Evolutionary conservation across 2,888 invertebrate genomes (phyloP), one percentile per base, ranked within the genome.

Genomic region (Aporophyla nigra): DNA sequence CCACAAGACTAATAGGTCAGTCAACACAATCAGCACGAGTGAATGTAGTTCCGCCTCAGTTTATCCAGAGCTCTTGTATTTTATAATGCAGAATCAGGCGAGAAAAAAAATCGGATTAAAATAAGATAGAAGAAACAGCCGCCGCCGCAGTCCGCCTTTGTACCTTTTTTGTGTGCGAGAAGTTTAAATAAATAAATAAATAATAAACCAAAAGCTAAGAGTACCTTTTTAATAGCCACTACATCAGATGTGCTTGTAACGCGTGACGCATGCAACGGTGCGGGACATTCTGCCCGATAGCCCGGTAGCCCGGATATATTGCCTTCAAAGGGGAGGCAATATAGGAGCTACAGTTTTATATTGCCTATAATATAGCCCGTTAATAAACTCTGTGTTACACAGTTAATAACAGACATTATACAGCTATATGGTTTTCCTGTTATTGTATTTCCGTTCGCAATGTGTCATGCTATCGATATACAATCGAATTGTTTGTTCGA

Each of bases 221-320:
- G 24, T 58, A 3, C 24, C 49, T 71, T 73, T 82, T 53, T 71
- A 75, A 82, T 65, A 27, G 63, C 62, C 54, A 10, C 59, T 71
- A 19, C 40, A 74, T 63, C 74, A 65, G 46, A 61, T 49, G n/a
- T 59, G 9, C 33, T 21, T 53, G 74, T 59, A 74, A 59, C 46
- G 71, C 56, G 61, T 78, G 78, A 78, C 66, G 49, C 74, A 67
- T 72, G 71, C 71, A 61, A 71, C 63, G 59, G 33, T 16, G 46
- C 56, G 58, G 61, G 63, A 73, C 65, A 69, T 81, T 69, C 71
- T 63, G 21, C 54, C 33, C 74, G 61, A 40, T 16, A 54, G 49
- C 53, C 27, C 63, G 58, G 27, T 12, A 14, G 40, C 14, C 65
- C 24, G n/a, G 46, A 83, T 24, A 78, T 78, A 81, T 78, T 68